Base-by-base conservation (phyloP, 2,888 invertebrate species). In the Nomada lathburiana region DNA sequence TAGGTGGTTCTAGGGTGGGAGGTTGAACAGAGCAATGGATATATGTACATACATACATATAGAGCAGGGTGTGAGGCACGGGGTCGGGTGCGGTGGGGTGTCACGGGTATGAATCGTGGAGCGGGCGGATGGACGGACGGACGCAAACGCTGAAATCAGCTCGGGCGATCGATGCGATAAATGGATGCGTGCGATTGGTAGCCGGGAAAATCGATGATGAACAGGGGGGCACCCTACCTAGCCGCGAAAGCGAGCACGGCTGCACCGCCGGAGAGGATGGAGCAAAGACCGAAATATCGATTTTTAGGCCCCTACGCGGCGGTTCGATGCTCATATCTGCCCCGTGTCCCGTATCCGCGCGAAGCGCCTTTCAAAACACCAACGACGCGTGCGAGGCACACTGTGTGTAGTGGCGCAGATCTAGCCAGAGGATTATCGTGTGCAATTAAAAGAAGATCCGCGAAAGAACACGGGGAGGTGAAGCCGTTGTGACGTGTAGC, bases 101-200 rank as follows among this genome's bases (percentile, higher is more conserved):
- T 71, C 47, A 80, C 73, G 74, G 76, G 76, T 65, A 82, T 86
- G 85, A 86, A 88, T 87, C 87, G 88, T 79, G 82, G 84, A 85
- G 84, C 83, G 83, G 83, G 89, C 86, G 89, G 89, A 90, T 87
- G 87, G 91, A 90, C 85, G 88, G 88, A 90, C 89, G 88, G 91
- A 91, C 92, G 93, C 92, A 92, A 92, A 93, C 90, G 92, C 92
- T 92, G 91, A 93, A 93, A 93, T 93, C 93, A 92, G 93, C 92
- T 92, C 92, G 90, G 90, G 91, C 94, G 95, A 96, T 96, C 96
- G 96, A 96, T 96, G 95, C 95, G 96, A 96, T 96, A 96, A 96
- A 96, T 95, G 96, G 95, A 95, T 96, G 95, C 95, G 95, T 96
- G 96, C 95, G 96, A 96, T 96, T 95, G 95, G 95, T 95, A 93